A percentile compares a stretch with the other conserved stretches of the same genome.
phyloP scores from a whole-genome alignment of 2,113 vertebrate species.

The Chrysemys picta region DNA sequence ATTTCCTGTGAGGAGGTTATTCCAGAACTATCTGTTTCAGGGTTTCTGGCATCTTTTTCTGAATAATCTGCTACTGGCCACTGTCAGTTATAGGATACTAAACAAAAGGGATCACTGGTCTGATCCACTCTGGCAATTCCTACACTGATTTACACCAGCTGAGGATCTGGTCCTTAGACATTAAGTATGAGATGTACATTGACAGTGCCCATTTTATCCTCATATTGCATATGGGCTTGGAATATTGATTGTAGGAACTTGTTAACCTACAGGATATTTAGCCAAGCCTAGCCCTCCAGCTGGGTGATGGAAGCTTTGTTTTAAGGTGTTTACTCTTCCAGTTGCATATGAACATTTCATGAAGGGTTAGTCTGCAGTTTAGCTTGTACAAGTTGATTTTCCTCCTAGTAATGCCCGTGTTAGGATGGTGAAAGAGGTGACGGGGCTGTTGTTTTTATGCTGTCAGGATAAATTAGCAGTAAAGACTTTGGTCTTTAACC shows the following conservation, averaged over 20 bases:
- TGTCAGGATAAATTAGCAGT: conserved; percentile 66
- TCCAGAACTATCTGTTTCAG: not conserved
- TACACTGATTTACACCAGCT: not conserved
- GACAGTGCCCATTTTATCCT: not conserved
- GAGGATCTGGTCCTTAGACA: not conserved
- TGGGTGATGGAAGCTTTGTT: conserved; percentile 15
- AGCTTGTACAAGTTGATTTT: conserved; percentile 65
- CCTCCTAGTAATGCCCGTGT: conserved; percentile 56
- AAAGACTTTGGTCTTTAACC: conserved; percentile 61
- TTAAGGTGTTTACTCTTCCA: conserved; percentile 45
- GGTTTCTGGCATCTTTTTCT: not conserved
- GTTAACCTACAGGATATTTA: not conserved
- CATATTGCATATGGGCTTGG: not conserved
- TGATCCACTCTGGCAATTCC: not conserved
- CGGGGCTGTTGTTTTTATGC: conserved; percentile 43
- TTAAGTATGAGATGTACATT: not conserved
- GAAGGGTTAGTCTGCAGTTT: conserved; percentile 50
- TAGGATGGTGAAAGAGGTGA: conserved; percentile 28
- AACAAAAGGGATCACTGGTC: not conserved
- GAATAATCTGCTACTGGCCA: not conserved
- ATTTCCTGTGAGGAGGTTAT: not conserved
- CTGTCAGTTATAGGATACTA: not conserved
- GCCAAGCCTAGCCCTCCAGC: conserved; percentile 20
- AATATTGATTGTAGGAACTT: not conserved
- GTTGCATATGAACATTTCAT: conserved; percentile 35